Evolutionary conservation across 2,888 invertebrate species (phyloP), one percentile per base, ranked within the genome.

Genomic region (Lapara coniferarum): DNA sequence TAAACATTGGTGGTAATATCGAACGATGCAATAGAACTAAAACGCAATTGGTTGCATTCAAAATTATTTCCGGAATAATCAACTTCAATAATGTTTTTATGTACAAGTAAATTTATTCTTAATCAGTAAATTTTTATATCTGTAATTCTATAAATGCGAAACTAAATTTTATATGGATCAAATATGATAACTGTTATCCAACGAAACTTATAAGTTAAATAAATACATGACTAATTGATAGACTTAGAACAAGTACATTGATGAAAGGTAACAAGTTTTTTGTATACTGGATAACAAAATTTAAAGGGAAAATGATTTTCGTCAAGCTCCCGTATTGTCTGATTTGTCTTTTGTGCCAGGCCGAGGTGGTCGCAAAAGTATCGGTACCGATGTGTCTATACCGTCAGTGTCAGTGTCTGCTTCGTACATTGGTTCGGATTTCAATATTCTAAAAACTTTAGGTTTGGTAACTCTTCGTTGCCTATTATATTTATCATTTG

Each of bases 341-440:
- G 69, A 71, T 66, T 66, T 71, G n/a, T 67, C 67, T 46, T 69
- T 68, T 16, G 69, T 69, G 13, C n/a, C 57, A 3, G 37, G 58
- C 13, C 85, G 82, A 10, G 90, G 89, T 16, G 90, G 89, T 75
- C 85, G 84, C 55, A 92, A 76, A 44, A 89, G 73, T 25, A 84
- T 85, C 67, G 87, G 83, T 49, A 89, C 81, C 53, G 82, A 74
- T 0, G 78, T 75, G 68, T 87, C 85, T n/a, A 77, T 77, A 30
- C 83, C 78, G 6, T 86, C 85, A 37, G 78, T 72, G 16, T 83
- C 83, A 73, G 78, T 75, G 19, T 86, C 88, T 67, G 89, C 82
- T 74, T 92, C 90, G 77, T 88, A 92, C 52, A 91, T 78, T 0
- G 91, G 87, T 70, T 92, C 91, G 55, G 88, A 80, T 76, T 91